These are phyloP conservation scores for crab-eating macaque (Macaca fascicularis) DNA, from an alignment of 2,113 vertebrate genomes.

Conservation along the genomic window T2T-MFA8v1.1 NC_088385.1:19786501-19787000, in stretches of 20 bases:
- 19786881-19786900: too few relatives aligned
- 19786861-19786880: too few relatives aligned
- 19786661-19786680: not conserved
- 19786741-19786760: not conserved
- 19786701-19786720: constrained; percentile 18
- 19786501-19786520: not conserved
- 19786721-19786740: not conserved
- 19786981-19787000: too few relatives aligned
- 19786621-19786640: not conserved
- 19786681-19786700: not conserved
- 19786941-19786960: too few relatives aligned
- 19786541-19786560: not conserved
- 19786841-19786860: accelerated
- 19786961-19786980: too few relatives aligned
- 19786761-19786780: not conserved
- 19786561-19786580: not conserved
- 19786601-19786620: not conserved
- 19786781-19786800: not conserved
- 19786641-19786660: not conserved
- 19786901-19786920: too few relatives aligned
- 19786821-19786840: too few relatives aligned
- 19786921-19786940: too few relatives aligned
- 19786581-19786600: not conserved
- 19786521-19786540: not conserved
- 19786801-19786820: not conserved